Evolutionary conservation across 2,888 invertebrate species (phyloP).

Genomic region (Protophormia terraenovae): DNA sequence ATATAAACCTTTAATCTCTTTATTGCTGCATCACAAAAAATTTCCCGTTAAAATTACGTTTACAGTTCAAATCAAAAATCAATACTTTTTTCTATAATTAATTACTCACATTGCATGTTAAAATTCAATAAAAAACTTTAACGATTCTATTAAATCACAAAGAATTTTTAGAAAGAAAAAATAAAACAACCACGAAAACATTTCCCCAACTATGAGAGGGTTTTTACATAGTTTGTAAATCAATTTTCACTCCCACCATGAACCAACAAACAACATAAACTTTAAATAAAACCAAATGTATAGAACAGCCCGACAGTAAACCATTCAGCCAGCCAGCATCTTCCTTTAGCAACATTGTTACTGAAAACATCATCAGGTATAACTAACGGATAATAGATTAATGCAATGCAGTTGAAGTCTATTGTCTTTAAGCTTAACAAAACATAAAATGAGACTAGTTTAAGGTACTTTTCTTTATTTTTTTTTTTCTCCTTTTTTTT

Average conservation of each 20-base stretch:
- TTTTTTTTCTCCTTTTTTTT: neutral
- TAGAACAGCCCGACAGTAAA: neutral
- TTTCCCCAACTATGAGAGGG: neutral
- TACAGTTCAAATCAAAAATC: constrained; percentile 26
- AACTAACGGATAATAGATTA: constrained; percentile 52
- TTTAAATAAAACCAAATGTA: neutral
- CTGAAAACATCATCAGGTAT: constrained; percentile 4
- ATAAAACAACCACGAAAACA: constrained; percentile 6
- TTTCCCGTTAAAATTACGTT: neutral
- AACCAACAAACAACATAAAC: constrained; percentile 26
- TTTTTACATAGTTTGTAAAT: constrained; percentile 20
- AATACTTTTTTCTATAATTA: constrained; percentile 35
- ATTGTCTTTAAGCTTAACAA: constrained; percentile 35
- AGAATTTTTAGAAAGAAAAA: neutral
- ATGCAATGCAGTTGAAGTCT: constrained; percentile 52
- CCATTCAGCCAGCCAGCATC: constrained; percentile 24
- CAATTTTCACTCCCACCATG: constrained; percentile 54
- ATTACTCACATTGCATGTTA: constrained; percentile 44
- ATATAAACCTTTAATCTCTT: neutral
- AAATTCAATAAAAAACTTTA: constrained; percentile 55
- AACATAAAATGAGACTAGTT: constrained; percentile 35
- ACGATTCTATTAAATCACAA: constrained; percentile 44
- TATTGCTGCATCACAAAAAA: neutral
- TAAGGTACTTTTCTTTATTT: constrained; percentile 25
- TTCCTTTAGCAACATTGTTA: constrained; percentile 17